Conservation (phyloP, 1,140 invertebrate species). For the Drosophila arizonae region DNA sequence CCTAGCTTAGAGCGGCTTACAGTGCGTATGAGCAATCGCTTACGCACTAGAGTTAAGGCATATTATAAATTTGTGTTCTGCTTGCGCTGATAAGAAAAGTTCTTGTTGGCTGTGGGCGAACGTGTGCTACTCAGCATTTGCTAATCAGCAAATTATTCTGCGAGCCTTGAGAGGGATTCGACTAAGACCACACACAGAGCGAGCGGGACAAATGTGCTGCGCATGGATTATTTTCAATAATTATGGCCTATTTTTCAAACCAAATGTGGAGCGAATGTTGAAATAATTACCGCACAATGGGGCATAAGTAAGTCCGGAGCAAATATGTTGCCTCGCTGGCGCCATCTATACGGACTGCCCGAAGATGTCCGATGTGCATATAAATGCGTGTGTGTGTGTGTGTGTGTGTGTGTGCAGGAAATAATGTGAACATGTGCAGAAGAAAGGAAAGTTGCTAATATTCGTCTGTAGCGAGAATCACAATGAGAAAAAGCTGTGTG, state of each 20-base stretch:
- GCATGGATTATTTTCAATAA: conserved; percentile 69
- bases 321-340: conserved; percentile 8
- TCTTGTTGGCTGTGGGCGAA: background rate
- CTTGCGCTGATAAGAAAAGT: conserved; percentile 34
- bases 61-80: conserved; percentile 70
- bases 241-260: conserved; percentile 50
- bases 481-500: conserved; percentile 16
- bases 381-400: no score
- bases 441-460: background rate
- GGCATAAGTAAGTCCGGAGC: conserved; percentile 10
- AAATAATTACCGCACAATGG: conserved; percentile 58
- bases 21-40: conserved; percentile 51
- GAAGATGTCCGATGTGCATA: no score
- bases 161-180: conserved; percentile 43
- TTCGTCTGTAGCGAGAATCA: conserved; percentile 28
- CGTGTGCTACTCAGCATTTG: conserved; percentile 21
- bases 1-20: conserved; percentile 28
- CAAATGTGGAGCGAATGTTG: conserved; percentile 57
- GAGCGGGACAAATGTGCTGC: conserved; percentile 66
- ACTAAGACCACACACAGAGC: background rate
- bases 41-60: conserved; percentile 25
- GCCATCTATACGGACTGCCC: background rate
- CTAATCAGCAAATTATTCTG: conserved; percentile 72
- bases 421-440: background rate
- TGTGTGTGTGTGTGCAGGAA: conserved; percentile 3